phyloP scores from a whole-genome alignment of 2,888 invertebrate genomes.

The Calephelis perditalis region DNA sequence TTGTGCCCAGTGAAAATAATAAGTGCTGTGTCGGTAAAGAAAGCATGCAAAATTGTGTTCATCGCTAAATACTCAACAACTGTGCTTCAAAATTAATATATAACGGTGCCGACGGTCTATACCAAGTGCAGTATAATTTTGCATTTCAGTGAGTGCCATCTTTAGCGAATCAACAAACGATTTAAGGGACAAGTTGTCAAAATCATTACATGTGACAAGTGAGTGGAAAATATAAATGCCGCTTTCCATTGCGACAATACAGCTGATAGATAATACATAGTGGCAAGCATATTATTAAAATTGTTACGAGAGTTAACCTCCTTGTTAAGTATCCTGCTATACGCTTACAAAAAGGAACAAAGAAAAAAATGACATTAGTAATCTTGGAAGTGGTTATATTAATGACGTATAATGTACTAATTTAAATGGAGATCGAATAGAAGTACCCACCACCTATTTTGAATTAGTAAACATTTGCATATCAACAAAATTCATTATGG shows the following conservation, averaged over 20 bases:
- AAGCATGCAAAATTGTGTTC: conserved; percentile 78
- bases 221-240: conserved; percentile 73
- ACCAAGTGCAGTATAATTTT: conserved; percentile 73
- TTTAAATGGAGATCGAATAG: conserved; percentile 32
- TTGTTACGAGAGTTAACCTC: conserved; percentile 73
- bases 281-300: conserved; percentile 69
- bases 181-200: conserved; percentile 51
- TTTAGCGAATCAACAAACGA: conserved; percentile 48
- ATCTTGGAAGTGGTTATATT: conserved; percentile 49
- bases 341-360: conserved; percentile 71
- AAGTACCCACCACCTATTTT: conserved; percentile 50
- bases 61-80: conserved; percentile 78
- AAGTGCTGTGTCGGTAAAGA: conserved; percentile 74
- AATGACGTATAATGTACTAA: conserved; percentile 37
- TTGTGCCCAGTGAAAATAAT: conserved; percentile 73
- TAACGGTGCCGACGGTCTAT: conserved; percentile 77
- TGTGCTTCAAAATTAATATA: conserved; percentile 77
- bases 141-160: conserved; percentile 80
- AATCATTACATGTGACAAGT: conserved; percentile 86
- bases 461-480: conserved; percentile 36
- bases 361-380: conserved; percentile 74
- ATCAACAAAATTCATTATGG: conserved; percentile 33
- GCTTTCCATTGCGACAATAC: conserved; percentile 45
- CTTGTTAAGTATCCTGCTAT: conserved; percentile 76
- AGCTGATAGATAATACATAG: conserved; percentile 54